Percentiles rank a stretch among this genome's conserved stretches.
Conservation (phyloP, 2,113 vertebrate genomes). For the Anolis carolinensis region DNA sequence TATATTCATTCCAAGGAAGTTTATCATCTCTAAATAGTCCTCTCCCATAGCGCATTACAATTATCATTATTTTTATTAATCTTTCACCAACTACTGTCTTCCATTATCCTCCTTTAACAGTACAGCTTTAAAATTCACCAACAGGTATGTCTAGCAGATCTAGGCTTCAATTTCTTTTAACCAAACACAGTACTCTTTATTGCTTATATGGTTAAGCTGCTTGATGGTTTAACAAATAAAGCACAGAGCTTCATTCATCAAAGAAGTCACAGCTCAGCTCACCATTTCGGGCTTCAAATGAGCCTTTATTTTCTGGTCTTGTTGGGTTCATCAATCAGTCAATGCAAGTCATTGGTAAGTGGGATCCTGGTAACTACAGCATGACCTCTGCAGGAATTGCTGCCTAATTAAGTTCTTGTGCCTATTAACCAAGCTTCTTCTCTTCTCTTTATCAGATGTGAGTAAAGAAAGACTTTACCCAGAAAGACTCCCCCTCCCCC, state of each 20-base stretch:
- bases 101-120: not conserved
- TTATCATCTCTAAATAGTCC: no score
- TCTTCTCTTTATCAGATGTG: not conserved
- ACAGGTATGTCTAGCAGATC: not conserved
- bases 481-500: no score
- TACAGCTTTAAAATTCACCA: not conserved
- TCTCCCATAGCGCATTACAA: not conserved
- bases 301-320: not conserved
- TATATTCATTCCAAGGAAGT: not conserved
- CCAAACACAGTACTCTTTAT: not conserved
- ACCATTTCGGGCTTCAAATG: not conserved
- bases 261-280: not conserved
- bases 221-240: not conserved
- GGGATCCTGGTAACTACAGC: not conserved
- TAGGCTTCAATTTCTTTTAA: not conserved
- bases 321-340: not conserved
- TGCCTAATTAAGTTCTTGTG: not conserved
- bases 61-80: not conserved
- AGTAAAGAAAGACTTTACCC: no score
- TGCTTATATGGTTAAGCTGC: not conserved
- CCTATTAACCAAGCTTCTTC: not conserved
- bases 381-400: not conserved
- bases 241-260: not conserved
- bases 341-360: not conserved
- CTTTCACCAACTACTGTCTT: not conserved